Percentiles rank a stretch among this genome's conserved stretches.
phyloP scores from a whole-genome alignment of 2,888 invertebrate genomes.

The Lagria hirta region DNA sequence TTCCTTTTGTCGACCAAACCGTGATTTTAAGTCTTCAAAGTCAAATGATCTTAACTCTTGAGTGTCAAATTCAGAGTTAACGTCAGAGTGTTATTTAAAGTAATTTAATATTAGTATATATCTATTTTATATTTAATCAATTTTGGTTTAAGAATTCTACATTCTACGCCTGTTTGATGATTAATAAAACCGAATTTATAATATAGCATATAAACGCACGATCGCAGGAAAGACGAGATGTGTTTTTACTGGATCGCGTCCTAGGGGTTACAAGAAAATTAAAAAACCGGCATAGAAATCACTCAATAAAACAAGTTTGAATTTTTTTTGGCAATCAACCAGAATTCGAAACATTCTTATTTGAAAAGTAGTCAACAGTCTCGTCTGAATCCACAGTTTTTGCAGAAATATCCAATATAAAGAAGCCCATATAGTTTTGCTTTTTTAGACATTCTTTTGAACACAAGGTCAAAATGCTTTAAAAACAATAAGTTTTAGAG shows the following conservation, averaged over 20 bases:
- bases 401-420: background rate
- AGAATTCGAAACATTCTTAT: slow-evolving; percentile 1
- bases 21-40: no score
- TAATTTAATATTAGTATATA: slow-evolving; percentile 1
- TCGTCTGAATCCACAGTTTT: background rate
- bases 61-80: no score
- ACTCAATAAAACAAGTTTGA: background rate
- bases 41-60: no score
- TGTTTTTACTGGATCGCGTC: background rate
- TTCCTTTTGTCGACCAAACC: no score
- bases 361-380: slow-evolving; percentile 1
- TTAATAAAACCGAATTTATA: background rate
- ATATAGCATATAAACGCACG: slow-evolving; percentile 1
- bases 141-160: slow-evolving; percentile 1
- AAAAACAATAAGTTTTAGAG: no score
- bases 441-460: no score
- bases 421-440: no score
- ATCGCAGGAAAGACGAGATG: background rate
- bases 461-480: no score
- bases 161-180: slow-evolving; percentile 1
- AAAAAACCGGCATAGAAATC: background rate
- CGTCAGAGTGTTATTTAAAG: no score
- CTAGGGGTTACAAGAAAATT: background rate
- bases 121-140: background rate
- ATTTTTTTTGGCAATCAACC: background rate